Percentiles rank a stretch among this genome's conserved stretches.
phyloP scores from a whole-genome alignment of 2,113 vertebrate genomes.

The Pterocles burchelli region DNA sequence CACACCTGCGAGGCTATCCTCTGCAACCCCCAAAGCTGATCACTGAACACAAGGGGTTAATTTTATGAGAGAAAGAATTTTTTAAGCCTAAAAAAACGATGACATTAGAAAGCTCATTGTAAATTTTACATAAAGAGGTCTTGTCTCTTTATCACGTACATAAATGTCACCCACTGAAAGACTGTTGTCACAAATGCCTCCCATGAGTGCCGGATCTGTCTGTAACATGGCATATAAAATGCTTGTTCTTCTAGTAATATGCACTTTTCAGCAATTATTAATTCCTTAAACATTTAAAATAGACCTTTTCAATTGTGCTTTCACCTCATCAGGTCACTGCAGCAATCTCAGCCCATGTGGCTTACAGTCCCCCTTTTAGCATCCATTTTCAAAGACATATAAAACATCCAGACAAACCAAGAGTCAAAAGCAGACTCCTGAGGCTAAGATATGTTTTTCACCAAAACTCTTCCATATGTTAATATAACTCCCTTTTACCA shows the following conservation, averaged over 20 bases:
- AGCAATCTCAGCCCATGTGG: background rate
- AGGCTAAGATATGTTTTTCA: constrained; percentile 19
- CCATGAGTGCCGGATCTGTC: constrained; percentile 43
- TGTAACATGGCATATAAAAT: background rate
- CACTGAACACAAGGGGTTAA: background rate
- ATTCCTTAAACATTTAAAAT: constrained; percentile 61
- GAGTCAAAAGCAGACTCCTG: constrained; percentile 46
- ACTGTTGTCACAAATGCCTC: constrained; percentile 68
- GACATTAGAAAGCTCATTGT: constrained; percentile 42
- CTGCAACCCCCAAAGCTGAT: background rate
- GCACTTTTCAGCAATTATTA: constrained; percentile 56
- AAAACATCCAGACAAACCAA: background rate
- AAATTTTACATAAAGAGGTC: constrained; percentile 55
- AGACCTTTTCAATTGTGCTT: constrained; percentile 45
- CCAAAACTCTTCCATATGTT: constrained; percentile 39
- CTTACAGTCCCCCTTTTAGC: background rate
- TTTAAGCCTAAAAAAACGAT: constrained; percentile 26
- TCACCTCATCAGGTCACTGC: constrained; percentile 35
- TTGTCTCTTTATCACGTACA: constrained; percentile 40
- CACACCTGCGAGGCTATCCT: accelerated
- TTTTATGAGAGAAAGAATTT: background rate
- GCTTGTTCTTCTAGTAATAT: constrained; percentile 25
- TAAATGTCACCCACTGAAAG: constrained; percentile 69
- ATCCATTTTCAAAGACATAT: constrained; percentile 23
- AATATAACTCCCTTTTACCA: constrained; percentile 29